Conservation (phyloP, 2,797 vertebrate genomes). For the Enteromius anoplus region DNA sequence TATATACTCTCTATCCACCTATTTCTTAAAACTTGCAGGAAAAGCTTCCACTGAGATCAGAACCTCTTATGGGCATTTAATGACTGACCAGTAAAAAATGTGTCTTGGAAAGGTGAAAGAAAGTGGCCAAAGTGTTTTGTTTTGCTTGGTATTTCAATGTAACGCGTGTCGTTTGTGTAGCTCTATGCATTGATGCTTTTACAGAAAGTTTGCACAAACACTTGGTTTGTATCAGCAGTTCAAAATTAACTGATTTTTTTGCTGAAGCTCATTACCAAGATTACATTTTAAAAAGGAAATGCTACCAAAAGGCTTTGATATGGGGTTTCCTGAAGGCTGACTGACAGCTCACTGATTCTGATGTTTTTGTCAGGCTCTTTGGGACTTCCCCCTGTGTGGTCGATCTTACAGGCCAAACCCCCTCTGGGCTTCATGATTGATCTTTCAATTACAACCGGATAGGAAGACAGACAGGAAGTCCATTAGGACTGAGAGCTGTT, state of each 20-base stretch:
- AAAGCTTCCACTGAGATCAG: too few relatives aligned
- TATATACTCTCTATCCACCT: too few relatives aligned
- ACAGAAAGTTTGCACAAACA: neutral
- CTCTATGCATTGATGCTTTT: neutral
- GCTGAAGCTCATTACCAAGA: constrained; percentile 21
- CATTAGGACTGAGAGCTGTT: constrained; percentile 62
- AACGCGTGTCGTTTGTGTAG: neutral
- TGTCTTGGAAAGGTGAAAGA: too few relatives aligned
- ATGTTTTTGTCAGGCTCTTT: constrained; percentile 34
- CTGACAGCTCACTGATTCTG: constrained; percentile 20
- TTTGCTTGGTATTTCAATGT: neutral
- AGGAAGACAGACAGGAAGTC: constrained; percentile 68
- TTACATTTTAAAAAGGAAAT: constrained; percentile 14
- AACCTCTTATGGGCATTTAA: too few relatives aligned
- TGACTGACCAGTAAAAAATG: too few relatives aligned
- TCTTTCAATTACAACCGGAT: constrained; percentile 61
- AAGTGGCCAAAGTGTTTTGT: neutral
- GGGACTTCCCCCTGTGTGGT: constrained; percentile 17
- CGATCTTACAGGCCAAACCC: constrained; percentile 12
- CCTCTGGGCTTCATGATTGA: constrained; percentile 63
- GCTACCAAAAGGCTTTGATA: constrained; percentile 8
- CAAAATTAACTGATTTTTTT: neutral
- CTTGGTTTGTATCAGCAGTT: constrained; percentile 28
- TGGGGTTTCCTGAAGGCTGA: constrained; percentile 39
- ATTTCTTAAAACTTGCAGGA: too few relatives aligned